These are phyloP conservation scores for Hyla sarda DNA, from an alignment of 2,113 vertebrate genomes.

Conservation along the genomic window DNA sequence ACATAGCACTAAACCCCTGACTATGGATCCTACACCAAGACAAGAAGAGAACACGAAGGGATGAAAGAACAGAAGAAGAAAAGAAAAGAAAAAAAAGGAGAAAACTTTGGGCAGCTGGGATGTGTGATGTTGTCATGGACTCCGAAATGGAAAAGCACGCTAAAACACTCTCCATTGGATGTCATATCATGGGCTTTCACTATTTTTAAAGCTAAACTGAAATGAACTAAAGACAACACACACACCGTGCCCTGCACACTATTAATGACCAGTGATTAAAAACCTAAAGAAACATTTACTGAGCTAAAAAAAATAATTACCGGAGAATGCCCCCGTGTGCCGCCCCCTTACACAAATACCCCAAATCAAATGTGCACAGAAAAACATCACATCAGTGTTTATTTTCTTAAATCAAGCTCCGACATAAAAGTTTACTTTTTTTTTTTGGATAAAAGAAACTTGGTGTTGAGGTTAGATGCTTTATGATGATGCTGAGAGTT, in stretches of 20 bases:
- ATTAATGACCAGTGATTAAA: slow-evolving; percentile 26
- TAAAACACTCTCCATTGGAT: background rate
- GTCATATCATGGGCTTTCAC: background rate
- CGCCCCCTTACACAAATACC: background rate
- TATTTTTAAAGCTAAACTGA: background rate
- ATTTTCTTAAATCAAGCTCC: background rate
- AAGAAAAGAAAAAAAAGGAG: too few relatives aligned
- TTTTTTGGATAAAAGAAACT: background rate
- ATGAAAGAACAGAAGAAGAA: too few relatives aligned
- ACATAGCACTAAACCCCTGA: too few relatives aligned
- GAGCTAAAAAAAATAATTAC: slow-evolving; percentile 5
- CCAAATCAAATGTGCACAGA: background rate
- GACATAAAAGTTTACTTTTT: background rate
- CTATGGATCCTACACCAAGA: too few relatives aligned
- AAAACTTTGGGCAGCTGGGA: too few relatives aligned
- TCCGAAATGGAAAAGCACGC: background rate
- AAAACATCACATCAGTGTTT: background rate
- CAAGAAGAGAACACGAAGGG: too few relatives aligned
- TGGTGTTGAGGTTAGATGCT: background rate
- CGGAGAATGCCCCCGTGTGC: background rate
- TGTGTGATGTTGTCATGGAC: background rate
- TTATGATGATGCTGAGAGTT: background rate
- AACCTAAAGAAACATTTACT: background rate
- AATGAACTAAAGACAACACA: background rate
- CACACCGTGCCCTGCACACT: background rate